Evolutionary conservation across 2,888 invertebrate species (phyloP), one percentile per base, ranked within the genome.

Genomic region (Pseudoips prasinana): DNA sequence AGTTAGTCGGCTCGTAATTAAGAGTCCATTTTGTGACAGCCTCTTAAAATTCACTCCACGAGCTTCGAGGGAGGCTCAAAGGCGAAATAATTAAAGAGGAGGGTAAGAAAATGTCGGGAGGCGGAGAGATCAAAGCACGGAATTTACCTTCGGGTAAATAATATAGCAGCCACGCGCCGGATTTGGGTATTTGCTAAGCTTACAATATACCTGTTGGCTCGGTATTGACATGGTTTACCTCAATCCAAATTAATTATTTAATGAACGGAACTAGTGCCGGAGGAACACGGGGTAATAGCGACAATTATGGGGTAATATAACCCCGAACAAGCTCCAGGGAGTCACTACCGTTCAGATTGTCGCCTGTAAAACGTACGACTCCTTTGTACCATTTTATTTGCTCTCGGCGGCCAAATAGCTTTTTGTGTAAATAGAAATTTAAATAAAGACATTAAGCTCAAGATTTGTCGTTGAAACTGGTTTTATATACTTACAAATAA

Each of bases 11-110:
- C 38, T 59, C 67, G 75, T 82, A 87, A 87, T 87, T 86, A 87
- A 85, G 81, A 78, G 81, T 79, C 75, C 80, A 82, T 87, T 86
- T 84, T 75, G 79, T 66, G 77, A 79, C 77, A 77, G 73, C 68
- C 81, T 84, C 80, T 87, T 85, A 80, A 86, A 86, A 87, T 87
- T 86, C 85, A 76, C 72, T 75, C 70, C 76, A 64, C 79, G 77
- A 68, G 64, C 65, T 46, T 47, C 54, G 55, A 59, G 75, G 72
- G 76, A 66, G 68, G 73, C 76, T 81, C 78, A 80, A 80, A 84
- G 78, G 82, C 75, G 73, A 84, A 85, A 87, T 87, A 86, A 87
- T 87, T 87, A 87, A 82, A 80, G 77, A 70, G 64, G 70, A 72
- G 76, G 76, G 73, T 75, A 83, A 85, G 82, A 84, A 83, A 83